A percentile compares a stretch with the other conserved stretches of the same genome.
phyloP scores from a whole-genome alignment of 2,888 invertebrate species.

The Eupithecia pulchellata region DNA sequence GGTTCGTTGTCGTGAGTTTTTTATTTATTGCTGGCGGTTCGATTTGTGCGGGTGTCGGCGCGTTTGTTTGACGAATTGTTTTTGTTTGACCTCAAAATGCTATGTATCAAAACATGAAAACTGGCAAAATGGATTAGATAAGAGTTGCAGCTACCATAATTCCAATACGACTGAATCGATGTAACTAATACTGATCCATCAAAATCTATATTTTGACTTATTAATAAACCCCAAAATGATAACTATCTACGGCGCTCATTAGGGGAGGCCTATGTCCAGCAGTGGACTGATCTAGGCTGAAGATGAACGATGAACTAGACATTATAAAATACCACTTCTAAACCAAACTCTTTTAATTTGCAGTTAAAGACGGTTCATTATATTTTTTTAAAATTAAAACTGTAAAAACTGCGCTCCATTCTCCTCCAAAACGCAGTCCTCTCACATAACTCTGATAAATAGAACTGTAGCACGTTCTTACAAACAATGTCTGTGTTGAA shows the following conservation, averaged over 20 bases:
- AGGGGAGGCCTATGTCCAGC: too few relatives aligned
- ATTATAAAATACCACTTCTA: too few relatives aligned
- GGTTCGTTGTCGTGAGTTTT: conserved; percentile 47
- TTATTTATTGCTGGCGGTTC: conserved; percentile 47
- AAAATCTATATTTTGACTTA: too few relatives aligned
- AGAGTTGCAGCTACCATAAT: background rate
- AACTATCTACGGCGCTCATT: too few relatives aligned
- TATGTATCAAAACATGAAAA: background rate
- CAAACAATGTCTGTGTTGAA: conserved; percentile 3
- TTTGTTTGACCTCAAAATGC: conserved; percentile 33
- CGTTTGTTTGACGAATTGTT: conserved; percentile 39
- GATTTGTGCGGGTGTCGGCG: conserved; percentile 40
- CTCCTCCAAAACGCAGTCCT: background rate
- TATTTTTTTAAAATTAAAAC: background rate
- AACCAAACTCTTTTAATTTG: background rate
- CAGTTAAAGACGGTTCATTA: background rate
- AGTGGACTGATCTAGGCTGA: too few relatives aligned
- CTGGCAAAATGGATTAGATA: background rate
- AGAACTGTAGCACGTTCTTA: background rate
- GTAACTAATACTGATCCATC: too few relatives aligned
- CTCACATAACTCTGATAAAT: background rate
- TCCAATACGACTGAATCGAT: background rate
- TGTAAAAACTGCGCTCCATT: background rate
- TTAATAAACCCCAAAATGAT: too few relatives aligned
- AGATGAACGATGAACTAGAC: too few relatives aligned